These are phyloP conservation scores for Euzetes globulus DNA, from an alignment of 2,888 invertebrate genomes.

Conservation along the genomic window DNA sequence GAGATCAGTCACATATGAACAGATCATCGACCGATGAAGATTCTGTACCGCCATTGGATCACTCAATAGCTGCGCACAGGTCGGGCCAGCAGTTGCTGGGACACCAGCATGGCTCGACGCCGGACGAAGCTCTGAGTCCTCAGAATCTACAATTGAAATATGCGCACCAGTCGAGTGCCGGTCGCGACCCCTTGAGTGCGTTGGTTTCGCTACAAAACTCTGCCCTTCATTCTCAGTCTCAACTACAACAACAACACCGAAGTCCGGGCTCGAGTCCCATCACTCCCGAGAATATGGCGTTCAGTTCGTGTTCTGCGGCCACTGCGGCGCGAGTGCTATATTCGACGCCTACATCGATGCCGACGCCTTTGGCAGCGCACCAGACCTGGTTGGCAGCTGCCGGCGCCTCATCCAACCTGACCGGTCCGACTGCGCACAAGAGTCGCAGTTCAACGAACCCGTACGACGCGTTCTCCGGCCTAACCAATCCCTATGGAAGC, in stretches of 20 bases:
- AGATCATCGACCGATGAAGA: slow-evolving; percentile 31
- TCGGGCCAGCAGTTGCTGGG: background rate
- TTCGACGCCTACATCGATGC: slow-evolving; percentile 41
- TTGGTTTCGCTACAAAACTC: slow-evolving; percentile 26
- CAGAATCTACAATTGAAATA: slow-evolving; percentile 8
- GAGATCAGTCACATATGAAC: slow-evolving; percentile 26
- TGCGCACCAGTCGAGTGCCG: slow-evolving; percentile 4
- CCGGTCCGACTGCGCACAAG: slow-evolving; percentile 13
- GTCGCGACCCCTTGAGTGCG: slow-evolving; percentile 15
- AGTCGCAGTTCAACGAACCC: slow-evolving; percentile 31
- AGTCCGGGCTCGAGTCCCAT: slow-evolving; percentile 34
- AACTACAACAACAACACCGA: slow-evolving; percentile 25
- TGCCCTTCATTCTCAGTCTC: slow-evolving; percentile 24
- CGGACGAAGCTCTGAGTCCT: slow-evolving; percentile 19
- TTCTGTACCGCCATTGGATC: slow-evolving; percentile 25
- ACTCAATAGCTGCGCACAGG: background rate
- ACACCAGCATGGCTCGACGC: slow-evolving; percentile 13
- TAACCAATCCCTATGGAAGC: slow-evolving; percentile 30
- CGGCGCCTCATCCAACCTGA: slow-evolving; percentile 24
- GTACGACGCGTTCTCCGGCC: slow-evolving; percentile 18
- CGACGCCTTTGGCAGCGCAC: slow-evolving; percentile 39
- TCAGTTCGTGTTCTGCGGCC: slow-evolving; percentile 32
- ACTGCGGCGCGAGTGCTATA: slow-evolving; percentile 40
- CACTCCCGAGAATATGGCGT: slow-evolving; percentile 16
- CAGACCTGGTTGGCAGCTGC: slow-evolving; percentile 39